These are phyloP conservation scores for Apostichopus californicus DNA, from an alignment of 35 echinoderm and acorn worm species.

Conservation along the genomic window DNA sequence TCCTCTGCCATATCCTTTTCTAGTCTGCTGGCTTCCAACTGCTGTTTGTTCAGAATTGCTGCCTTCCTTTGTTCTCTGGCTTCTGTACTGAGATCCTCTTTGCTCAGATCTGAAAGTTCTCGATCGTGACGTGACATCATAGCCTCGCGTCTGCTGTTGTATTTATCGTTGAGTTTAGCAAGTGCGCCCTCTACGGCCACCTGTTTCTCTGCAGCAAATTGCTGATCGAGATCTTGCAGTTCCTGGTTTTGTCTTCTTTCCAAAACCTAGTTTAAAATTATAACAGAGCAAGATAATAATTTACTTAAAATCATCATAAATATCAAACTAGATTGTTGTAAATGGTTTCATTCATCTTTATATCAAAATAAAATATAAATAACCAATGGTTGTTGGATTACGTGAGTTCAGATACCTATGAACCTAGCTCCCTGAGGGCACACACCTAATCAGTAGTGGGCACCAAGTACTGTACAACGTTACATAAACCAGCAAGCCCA, in stretches of 20 bases:
- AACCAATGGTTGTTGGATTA: too few species aligned
- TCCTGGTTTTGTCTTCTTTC: constrained; percentile 94
- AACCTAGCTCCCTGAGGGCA: too few species aligned
- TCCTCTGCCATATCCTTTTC: constrained; percentile 80
- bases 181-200: constrained; percentile 87
- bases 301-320: neutral
- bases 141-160: constrained; percentile 69
- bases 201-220: constrained; percentile 90
- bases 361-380: neutral
- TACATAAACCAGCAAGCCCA: too few species aligned
- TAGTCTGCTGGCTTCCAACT: constrained; percentile 85
- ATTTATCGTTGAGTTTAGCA: constrained; percentile 85
- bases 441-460: too few species aligned
- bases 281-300: neutral
- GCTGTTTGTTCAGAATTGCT: constrained; percentile 81
- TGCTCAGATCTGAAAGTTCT: constrained; percentile 84
- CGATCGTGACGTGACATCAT: constrained; percentile 82
- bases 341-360: neutral
- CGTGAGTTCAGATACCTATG: too few species aligned
- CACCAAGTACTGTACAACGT: too few species aligned
- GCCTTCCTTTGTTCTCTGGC: constrained; percentile 77
- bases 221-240: constrained; percentile 72
- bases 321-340: neutral
- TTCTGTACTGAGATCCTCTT: constrained; percentile 75
- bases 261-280: constrained; percentile 66